Conservation (phyloP, 2,888 invertebrate genomes). For the Drosophila paucipuncta region DNA sequence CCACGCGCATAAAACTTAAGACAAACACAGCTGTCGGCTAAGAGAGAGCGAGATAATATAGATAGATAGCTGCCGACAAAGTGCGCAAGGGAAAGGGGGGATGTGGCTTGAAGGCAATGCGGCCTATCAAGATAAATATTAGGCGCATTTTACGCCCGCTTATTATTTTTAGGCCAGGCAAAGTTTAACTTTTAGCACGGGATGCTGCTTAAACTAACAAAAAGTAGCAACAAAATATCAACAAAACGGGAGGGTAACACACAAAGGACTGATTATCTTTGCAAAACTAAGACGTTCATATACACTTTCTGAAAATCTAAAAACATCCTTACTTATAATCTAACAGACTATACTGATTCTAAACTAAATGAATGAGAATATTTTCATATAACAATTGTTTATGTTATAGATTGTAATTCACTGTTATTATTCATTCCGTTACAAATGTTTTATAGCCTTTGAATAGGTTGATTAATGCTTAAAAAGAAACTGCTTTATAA, state of each 20-base stretch:
- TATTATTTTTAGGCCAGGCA: conserved; percentile 42
- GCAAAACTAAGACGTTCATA: background rate
- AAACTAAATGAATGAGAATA: background rate
- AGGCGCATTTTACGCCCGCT: conserved; percentile 36
- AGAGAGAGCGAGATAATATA: background rate
- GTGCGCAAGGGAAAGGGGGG: background rate
- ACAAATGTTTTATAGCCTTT: no score
- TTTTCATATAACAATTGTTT: background rate
- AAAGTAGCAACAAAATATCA: conserved; percentile 23
- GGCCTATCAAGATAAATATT: conserved; percentile 51
- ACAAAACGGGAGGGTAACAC: conserved; percentile 3
- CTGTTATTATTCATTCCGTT: no score
- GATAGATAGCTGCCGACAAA: background rate
- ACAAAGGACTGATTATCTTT: background rate
- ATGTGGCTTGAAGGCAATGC: conserved; percentile 2
- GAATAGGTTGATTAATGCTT: no score
- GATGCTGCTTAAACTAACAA: conserved; percentile 35
- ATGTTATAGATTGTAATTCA: no score
- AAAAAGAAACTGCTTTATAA: no score
- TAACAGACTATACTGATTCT: no score
- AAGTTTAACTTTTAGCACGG: conserved; percentile 33
- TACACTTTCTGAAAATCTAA: background rate
- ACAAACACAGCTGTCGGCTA: conserved; percentile 30
- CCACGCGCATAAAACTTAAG: conserved; percentile 32
- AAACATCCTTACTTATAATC: background rate